These are phyloP conservation scores for Sthenelais limicola DNA, from an alignment of 2,888 invertebrate genomes.

Conservation along the genomic window DNA sequence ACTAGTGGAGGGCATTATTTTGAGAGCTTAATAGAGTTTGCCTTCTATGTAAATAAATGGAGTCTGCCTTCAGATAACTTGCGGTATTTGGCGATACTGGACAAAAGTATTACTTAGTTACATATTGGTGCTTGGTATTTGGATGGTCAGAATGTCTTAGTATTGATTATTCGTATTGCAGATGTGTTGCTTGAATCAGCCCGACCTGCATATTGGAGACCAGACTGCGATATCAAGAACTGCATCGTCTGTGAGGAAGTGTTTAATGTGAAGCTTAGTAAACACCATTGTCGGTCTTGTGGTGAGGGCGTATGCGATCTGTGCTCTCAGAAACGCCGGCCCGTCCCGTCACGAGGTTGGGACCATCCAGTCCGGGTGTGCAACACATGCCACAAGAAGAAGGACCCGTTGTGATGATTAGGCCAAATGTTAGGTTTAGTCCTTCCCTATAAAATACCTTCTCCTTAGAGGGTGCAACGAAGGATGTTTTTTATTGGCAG, in stretches of 20 bases:
- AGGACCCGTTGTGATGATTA: constrained; percentile 52
- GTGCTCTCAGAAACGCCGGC: constrained; percentile 71
- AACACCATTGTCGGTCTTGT: constrained; percentile 82
- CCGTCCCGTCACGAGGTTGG: constrained; percentile 74
- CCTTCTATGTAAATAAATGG: too few species aligned
- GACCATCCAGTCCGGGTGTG: constrained; percentile 75
- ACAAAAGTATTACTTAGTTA: too few species aligned
- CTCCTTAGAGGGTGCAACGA: too few species aligned
- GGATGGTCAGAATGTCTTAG: not conserved
- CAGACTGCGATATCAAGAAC: constrained; percentile 80
- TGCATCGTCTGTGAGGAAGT: constrained; percentile 79
- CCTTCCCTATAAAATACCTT: too few species aligned
- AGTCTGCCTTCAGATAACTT: too few species aligned
- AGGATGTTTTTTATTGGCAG: too few species aligned
- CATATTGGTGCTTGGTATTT: too few species aligned
- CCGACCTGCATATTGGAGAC: constrained; percentile 85
- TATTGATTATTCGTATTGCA: constrained; percentile 38
- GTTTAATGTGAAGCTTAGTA: constrained; percentile 74
- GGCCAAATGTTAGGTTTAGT: too few species aligned
- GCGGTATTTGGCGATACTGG: too few species aligned
- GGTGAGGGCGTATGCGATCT: constrained; percentile 81
- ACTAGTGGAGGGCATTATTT: too few species aligned
- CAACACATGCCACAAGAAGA: constrained; percentile 66
- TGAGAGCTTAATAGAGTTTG: too few species aligned
- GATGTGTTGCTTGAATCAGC: constrained; percentile 80